Evolutionary conservation across 1,140 invertebrate genomes (phyloP).

Genomic region (Anastatus disparis): DNA sequence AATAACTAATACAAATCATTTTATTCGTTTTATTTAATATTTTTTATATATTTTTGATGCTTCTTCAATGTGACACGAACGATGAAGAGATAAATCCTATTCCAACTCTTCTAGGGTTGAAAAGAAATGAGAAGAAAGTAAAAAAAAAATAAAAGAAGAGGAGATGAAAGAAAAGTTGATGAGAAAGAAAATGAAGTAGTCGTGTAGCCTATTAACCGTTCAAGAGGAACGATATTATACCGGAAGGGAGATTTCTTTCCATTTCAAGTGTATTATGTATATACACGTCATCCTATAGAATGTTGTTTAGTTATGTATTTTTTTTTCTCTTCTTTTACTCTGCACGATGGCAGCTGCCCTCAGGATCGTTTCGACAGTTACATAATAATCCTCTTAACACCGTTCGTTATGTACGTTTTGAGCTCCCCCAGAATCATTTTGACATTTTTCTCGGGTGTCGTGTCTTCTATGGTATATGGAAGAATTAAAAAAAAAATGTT

Average conservation of each 20-base stretch:
- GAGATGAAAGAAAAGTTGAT: no score
- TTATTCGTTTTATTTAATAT: slow-evolving; percentile 3
- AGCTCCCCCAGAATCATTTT: background rate
- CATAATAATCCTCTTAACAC: slow-evolving; percentile 52
- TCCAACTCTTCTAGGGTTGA: background rate
- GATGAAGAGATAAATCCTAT: slow-evolving; percentile 35
- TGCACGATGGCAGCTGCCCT: slow-evolving; percentile 17
- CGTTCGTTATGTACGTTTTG: background rate
- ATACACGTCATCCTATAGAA: background rate
- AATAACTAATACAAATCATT: slow-evolving; percentile 39
- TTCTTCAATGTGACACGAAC: no score
- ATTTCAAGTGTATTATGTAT: background rate
- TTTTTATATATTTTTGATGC: slow-evolving; percentile 10
- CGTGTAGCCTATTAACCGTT: slow-evolving; percentile 42
- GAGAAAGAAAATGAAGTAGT: slow-evolving; percentile 47
- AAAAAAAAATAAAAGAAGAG: no score
- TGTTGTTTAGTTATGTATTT: background rate
- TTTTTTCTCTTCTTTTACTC: background rate
- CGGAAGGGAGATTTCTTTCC: slow-evolving; percentile 12
- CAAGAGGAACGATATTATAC: background rate
- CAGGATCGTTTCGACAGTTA: slow-evolving; percentile 48
- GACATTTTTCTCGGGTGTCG: slow-evolving; percentile 18
- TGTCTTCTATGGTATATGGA: no score
- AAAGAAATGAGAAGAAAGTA: no score
- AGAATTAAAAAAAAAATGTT: slow-evolving; percentile 5